Conservation (phyloP, 2,888 invertebrate genomes). For the Tenthredo notha region DNA sequence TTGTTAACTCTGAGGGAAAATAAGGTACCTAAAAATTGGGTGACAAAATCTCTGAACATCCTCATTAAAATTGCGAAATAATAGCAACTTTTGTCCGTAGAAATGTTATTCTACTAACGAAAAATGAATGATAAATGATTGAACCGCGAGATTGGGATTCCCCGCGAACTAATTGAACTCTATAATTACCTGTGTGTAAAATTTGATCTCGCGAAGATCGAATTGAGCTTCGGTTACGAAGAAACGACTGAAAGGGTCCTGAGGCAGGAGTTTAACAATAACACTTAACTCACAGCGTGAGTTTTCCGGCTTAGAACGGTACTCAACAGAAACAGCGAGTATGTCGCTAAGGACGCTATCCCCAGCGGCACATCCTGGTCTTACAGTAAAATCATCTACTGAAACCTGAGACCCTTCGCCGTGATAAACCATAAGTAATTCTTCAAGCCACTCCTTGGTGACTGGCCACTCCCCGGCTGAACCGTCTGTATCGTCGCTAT, state of each 20-base stretch:
- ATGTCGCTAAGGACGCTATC: conserved; percentile 90
- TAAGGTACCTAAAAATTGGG: neutral
- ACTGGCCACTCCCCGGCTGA: conserved; percentile 80
- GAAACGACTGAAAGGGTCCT: conserved; percentile 89
- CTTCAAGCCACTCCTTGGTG: conserved; percentile 81
- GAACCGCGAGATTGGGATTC: neutral
- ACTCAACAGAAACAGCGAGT: conserved; percentile 87
- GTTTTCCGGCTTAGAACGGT: conserved; percentile 78
- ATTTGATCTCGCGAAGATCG: conserved; percentile 89
- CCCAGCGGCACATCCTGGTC: conserved; percentile 83
- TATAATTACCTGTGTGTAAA: conserved; percentile 87
- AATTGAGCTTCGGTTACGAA: conserved; percentile 92
- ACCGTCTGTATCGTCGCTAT: conserved; percentile 80
- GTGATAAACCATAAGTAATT: conserved; percentile 80
- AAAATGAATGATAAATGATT: neutral
- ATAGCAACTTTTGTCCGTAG: neutral
- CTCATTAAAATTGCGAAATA: neutral
- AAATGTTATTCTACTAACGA: neutral
- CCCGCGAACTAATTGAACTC: neutral
- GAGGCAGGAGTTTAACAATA: conserved; percentile 88
- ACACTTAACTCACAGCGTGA: conserved; percentile 79
- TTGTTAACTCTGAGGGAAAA: neutral
- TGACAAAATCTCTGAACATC: no score
- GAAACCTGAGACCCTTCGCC: conserved; percentile 71
- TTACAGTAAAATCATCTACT: conserved; percentile 80